Conservation (phyloP, 2,888 invertebrate species). For the Cheilosia pagana region DNA sequence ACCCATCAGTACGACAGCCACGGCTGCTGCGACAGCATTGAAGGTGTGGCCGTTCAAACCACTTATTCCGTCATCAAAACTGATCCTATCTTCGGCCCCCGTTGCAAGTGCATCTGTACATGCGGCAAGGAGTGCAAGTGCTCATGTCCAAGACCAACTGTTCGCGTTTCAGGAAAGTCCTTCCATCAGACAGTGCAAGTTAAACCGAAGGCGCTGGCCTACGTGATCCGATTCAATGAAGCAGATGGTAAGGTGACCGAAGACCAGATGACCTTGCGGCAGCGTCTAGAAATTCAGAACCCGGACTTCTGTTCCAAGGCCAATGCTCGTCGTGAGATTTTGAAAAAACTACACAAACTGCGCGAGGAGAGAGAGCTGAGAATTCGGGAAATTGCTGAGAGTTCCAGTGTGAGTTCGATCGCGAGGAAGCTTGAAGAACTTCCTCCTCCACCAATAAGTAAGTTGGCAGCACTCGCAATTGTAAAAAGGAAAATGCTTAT, state of each 20-base stretch:
- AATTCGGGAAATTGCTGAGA: constrained; percentile 80
- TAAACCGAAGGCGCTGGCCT: constrained; percentile 80
- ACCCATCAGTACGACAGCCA: constrained; percentile 82
- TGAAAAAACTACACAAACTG: constrained; percentile 80
- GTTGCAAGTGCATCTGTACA: constrained; percentile 45
- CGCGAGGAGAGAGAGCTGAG: constrained; percentile 79
- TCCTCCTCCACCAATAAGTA: constrained; percentile 83
- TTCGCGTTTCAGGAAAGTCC: constrained; percentile 54
- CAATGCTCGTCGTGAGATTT: constrained; percentile 80
- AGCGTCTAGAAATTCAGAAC: constrained; percentile 88
- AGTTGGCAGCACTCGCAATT: constrained; percentile 42
- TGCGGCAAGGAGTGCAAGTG: constrained; percentile 62
- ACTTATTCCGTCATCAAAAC: constrained; percentile 77
- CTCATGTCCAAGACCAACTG: constrained; percentile 53
- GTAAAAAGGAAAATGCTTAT: background rate
- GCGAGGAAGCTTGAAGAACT: constrained; percentile 79
- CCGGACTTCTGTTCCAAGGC: constrained; percentile 88
- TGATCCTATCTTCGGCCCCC: constrained; percentile 76
- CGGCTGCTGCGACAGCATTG: constrained; percentile 58
- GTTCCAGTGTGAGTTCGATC: constrained; percentile 79
- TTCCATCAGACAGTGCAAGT: constrained; percentile 78
- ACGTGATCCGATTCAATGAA: constrained; percentile 79
- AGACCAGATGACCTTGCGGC: constrained; percentile 85
- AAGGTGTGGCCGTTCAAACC: constrained; percentile 78
- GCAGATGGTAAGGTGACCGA: constrained; percentile 76